Conservation (phyloP, 2,888 invertebrate genomes). For the Tenthredo livida region DNA sequence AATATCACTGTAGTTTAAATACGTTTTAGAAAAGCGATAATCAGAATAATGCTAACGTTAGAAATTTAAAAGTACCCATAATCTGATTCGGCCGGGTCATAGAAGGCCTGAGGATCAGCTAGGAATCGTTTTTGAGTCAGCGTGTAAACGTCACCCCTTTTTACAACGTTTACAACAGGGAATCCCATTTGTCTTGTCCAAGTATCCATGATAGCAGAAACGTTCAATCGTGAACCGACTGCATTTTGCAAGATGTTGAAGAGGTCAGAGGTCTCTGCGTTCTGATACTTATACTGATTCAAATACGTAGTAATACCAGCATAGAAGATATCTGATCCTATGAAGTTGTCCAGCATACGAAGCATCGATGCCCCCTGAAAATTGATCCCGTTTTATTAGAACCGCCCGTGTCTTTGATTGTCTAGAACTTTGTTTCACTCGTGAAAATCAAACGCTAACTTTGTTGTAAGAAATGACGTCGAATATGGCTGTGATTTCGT, state of each 20-base stretch:
- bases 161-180: conserved; percentile 85
- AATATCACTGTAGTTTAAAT: neutral
- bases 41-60: neutral
- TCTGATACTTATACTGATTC: conserved; percentile 84
- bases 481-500: conserved; percentile 95
- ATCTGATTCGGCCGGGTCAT: conserved; percentile 77
- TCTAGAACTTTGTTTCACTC: neutral
- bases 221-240: conserved; percentile 79
- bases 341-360: conserved; percentile 92
- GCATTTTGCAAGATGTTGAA: conserved; percentile 84
- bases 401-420: neutral
- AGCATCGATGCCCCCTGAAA: conserved; percentile 91
- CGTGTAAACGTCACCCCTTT: conserved; percentile 79
- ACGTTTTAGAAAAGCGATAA: neutral
- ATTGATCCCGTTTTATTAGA: conserved; percentile 45
- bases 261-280: conserved; percentile 90
- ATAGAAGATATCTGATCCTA: conserved; percentile 86
- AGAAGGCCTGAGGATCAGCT: conserved; percentile 82
- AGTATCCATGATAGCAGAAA: conserved; percentile 88
- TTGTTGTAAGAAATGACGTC: conserved; percentile 95
- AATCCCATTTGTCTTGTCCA: conserved; percentile 95
- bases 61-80: conserved; percentile 73
- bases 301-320: conserved; percentile 88
- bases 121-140: conserved; percentile 89
- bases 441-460: conserved; percentile 78